A percentile compares a stretch with the other conserved stretches of the same genome.
Conservation (phyloP, 1,140 invertebrate genomes). For the Epicauta chinensis region DNA sequence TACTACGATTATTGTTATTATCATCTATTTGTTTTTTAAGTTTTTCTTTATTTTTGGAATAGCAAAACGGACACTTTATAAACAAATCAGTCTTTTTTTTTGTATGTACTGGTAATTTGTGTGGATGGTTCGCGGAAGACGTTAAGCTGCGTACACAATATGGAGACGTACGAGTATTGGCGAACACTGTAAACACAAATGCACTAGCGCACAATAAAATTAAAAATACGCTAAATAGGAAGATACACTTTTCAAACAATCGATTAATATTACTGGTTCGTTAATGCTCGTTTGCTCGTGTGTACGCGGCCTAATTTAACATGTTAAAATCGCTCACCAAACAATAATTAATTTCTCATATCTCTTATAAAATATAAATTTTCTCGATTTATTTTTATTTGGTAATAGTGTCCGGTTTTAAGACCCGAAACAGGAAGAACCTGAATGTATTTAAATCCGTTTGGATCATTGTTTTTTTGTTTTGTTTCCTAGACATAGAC, state of each 20-base stretch:
- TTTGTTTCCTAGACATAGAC: constrained; percentile 51
- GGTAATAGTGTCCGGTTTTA: constrained; percentile 1
- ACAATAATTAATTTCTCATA: constrained; percentile 4
- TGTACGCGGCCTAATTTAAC: too few species aligned
- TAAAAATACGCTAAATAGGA: too few species aligned
- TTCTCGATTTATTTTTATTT: background rate
- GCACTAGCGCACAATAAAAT: too few species aligned
- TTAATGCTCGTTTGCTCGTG: too few species aligned
- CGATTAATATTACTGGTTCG: too few species aligned
- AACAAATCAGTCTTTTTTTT: constrained; percentile 25
- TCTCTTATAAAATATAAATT: constrained; percentile 23
- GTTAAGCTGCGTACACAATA: too few species aligned
- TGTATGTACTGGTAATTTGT: constrained; percentile 2
- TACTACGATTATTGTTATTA: too few species aligned
- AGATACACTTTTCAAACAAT: too few species aligned
- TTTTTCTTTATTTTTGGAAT: constrained; percentile 12
- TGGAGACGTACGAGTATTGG: too few species aligned
- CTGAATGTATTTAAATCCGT: background rate
- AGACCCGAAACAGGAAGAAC: constrained; percentile 24
- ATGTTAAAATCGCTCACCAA: background rate
- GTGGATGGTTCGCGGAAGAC: too few species aligned
- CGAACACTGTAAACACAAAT: too few species aligned
- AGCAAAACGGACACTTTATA: constrained; percentile 23
- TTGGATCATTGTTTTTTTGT: background rate
- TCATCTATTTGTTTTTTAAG: too few species aligned